phyloP scores from a whole-genome alignment of 2,888 invertebrate species.

The Buathra laborator region DNA sequence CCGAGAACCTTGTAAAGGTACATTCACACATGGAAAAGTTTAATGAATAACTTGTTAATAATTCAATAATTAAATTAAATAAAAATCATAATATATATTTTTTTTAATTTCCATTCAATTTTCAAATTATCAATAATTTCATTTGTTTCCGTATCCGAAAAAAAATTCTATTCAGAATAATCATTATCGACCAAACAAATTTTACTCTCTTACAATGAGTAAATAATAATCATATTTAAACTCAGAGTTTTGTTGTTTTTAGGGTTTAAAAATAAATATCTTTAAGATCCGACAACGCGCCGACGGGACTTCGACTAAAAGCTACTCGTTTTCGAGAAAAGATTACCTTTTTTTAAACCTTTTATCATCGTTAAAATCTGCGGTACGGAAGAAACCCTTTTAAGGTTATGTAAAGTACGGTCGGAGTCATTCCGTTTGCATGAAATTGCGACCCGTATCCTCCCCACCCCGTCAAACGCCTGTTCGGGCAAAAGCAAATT shows the following conservation, averaged over 20 bases:
- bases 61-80: too few relatives aligned
- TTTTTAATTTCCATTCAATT: too few relatives aligned
- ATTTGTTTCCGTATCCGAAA: too few relatives aligned
- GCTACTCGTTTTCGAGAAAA: background rate
- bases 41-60: background rate
- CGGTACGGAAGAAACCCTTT: background rate
- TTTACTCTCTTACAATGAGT: too few relatives aligned
- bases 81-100: too few relatives aligned
- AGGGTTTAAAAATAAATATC: background rate
- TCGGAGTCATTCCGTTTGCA: background rate
- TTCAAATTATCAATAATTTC: too few relatives aligned
- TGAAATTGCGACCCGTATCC: background rate
- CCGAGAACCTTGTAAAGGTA: conserved; percentile 24
- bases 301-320: background rate
- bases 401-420: background rate
- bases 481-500: background rate
- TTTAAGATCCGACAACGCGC: background rate
- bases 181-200: too few relatives aligned
- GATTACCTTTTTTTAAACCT: background rate
- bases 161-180: too few relatives aligned
- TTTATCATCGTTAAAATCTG: background rate
- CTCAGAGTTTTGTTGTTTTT: background rate
- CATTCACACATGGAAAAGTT: conserved; percentile 32
- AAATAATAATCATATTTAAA: too few relatives aligned
- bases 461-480: background rate